Base-by-base conservation (phyloP, 1,140 invertebrate species). In the Sitodiplosis mosellana region DNA sequence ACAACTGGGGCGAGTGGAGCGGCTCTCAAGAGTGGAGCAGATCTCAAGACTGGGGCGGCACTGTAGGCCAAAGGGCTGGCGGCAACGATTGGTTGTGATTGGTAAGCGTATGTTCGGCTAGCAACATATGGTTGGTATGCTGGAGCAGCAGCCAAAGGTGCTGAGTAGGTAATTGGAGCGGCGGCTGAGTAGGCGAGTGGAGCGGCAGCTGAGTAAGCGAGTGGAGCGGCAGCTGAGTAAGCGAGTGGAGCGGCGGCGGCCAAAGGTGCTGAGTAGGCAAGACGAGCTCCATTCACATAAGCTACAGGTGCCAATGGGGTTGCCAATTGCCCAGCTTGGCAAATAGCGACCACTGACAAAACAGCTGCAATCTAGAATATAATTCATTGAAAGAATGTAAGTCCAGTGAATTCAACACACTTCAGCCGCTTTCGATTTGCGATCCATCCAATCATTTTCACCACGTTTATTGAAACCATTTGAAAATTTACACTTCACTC, bases 1-100 rank as follows among this genome's bases (percentile, higher is more conserved):
- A 33, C 44, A 22, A 47, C 14, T 1, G 68, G 65, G 46, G 65
- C 60, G 27, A 27, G 27, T 49, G 68, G 67, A 54, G 53, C 48
- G 14, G 52, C 41, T 12, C 53, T 47, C 14, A 54, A 55, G 33
- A 52, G 34, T 36, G 44, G 49, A 15, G 46, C 15, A 19, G 52
- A 44, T 12, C 45, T 33, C 20, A 48, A 41, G 2, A 52, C 54
- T 34, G 14, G 33, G 14, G 51, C 47, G 43, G 51, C 18, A 12
- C 53, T 54, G 14, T 54, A 54, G 7, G 56, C 53, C 15, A 50
- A 33, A 34, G 36, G 41, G 2, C 36, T 34, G 17, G 53, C 54
- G 3, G 27, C 27, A 5, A 27, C 3, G 10, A 27, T n/a, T 42
- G 55, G 51, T 33, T 49, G 43, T 33, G 55, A 52, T 6, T 46